A percentile compares a stretch with the other conserved stretches of the same genome.
Evolutionary conservation across 2,888 invertebrate genomes (phyloP).

Genomic region (Argynnis bischoffii): DNA sequence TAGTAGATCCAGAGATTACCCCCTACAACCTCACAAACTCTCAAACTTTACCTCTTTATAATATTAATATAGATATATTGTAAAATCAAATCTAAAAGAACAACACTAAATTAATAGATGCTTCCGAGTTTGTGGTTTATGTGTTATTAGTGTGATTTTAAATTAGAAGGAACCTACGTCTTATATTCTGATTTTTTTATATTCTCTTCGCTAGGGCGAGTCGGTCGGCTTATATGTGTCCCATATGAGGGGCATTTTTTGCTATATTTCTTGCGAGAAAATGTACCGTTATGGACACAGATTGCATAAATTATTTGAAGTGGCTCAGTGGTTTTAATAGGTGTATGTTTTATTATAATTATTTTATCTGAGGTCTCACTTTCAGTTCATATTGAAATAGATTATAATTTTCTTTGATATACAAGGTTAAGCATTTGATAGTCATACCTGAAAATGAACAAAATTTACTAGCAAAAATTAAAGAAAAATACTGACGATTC

Average conservation of each 20-base stretch:
- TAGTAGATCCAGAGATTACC: too few species aligned
- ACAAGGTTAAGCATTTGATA: background rate
- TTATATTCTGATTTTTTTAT: too few species aligned
- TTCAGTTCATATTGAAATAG: background rate
- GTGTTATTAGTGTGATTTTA: too few species aligned
- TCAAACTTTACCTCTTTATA: too few species aligned
- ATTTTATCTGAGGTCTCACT: slow-evolving; percentile 17
- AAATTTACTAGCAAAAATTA: background rate
- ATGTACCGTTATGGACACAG: slow-evolving; percentile 69
- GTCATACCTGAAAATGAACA: background rate
- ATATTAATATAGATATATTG: too few species aligned
- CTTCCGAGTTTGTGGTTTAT: too few species aligned
- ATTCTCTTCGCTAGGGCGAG: background rate
- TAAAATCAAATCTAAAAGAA: too few species aligned
- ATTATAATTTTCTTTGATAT: too few species aligned
- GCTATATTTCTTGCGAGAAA: slow-evolving; percentile 40
- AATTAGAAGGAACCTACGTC: too few species aligned
- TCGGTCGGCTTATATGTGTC: slow-evolving; percentile 27
- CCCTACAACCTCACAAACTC: too few species aligned
- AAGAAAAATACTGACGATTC: too few species aligned
- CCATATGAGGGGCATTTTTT: slow-evolving; percentile 41
- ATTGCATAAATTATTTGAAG: slow-evolving; percentile 77
- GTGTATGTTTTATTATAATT: slow-evolving; percentile 32
- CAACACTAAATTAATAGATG: too few species aligned
- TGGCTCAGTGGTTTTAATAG: slow-evolving; percentile 44